These are phyloP conservation scores for Erebia palarica DNA, from an alignment of 2,888 invertebrate species.

Conservation along the genomic window DNA sequence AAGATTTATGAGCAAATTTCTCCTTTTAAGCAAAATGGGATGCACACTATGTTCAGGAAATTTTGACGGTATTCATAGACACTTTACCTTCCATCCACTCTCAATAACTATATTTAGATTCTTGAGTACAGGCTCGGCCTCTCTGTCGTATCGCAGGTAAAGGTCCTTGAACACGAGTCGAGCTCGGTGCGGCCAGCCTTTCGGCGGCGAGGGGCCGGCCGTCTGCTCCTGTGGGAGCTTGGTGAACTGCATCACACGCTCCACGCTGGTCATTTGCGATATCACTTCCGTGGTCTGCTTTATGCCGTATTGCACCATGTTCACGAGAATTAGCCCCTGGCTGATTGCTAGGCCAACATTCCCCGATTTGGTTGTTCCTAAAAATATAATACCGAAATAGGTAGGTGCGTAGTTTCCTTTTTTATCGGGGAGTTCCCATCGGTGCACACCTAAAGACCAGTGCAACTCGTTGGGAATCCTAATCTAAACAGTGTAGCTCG, in stretches of 20 bases:
- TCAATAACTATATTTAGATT: conserved; percentile 84
- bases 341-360: conserved; percentile 88
- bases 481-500: too few species aligned
- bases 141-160: conserved; percentile 84
- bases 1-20: too few species aligned
- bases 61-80: background rate
- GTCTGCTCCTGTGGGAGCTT: conserved; percentile 87
- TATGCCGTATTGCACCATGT: conserved; percentile 91
- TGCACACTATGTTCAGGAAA: too few species aligned
- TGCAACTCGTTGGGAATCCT: too few species aligned
- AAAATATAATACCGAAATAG: conserved; percentile 21
- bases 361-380: conserved; percentile 83
- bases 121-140: conserved; percentile 86
- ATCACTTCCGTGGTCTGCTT: conserved; percentile 90
- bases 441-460: too few species aligned
- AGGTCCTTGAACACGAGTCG: conserved; percentile 83
- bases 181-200: conserved; percentile 85
- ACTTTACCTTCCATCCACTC: conserved; percentile 84
- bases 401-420: too few species aligned
- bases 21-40: too few species aligned
- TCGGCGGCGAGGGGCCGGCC: conserved; percentile 82
- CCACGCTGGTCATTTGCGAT: conserved; percentile 91
- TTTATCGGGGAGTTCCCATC: too few species aligned
- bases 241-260: conserved; percentile 90
- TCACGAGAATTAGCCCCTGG: conserved; percentile 88